Conservation (phyloP, 2,888 invertebrate genomes). For the Scaptomyza parva region DNA sequence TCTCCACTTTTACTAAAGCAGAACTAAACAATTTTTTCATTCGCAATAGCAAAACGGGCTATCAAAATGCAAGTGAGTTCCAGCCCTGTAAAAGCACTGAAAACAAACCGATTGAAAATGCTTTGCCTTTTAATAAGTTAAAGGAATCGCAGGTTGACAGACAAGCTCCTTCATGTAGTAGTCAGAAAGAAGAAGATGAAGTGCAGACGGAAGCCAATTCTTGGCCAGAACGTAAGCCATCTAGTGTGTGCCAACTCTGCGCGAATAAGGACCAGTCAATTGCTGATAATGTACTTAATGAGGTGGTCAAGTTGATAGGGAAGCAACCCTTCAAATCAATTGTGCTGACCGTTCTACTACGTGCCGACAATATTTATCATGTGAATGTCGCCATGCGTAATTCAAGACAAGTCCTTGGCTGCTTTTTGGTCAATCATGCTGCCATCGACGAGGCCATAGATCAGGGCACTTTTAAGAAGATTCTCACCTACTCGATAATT, state of each 20-base stretch:
- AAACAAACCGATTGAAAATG: background rate
- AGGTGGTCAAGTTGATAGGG: constrained; percentile 35
- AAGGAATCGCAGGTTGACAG: background rate
- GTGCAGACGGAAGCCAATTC: background rate
- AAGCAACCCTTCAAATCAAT: constrained; percentile 29
- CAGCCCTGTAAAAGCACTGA: background rate
- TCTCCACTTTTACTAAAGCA: background rate
- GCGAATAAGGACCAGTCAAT: constrained; percentile 17
- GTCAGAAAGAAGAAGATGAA: background rate
- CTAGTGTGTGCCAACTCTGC: constrained; percentile 52
- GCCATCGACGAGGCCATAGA: constrained; percentile 58
- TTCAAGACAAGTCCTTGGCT: constrained; percentile 51
- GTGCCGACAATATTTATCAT: constrained; percentile 68
- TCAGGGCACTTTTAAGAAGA: constrained; percentile 52
- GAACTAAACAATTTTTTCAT: background rate
- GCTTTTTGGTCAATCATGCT: constrained; percentile 60
- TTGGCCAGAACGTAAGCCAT: background rate
- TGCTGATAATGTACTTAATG: constrained; percentile 20
- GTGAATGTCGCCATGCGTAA: constrained; percentile 59
- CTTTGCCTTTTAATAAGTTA: background rate
- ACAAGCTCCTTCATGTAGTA: background rate
- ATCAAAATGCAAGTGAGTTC: background rate
- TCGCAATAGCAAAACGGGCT: background rate
- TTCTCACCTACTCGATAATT: constrained; percentile 55
- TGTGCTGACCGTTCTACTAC: constrained; percentile 59